A percentile compares a stretch with the other conserved stretches of the same genome.
Conservation (phyloP, 1,140 invertebrate genomes). For the Callitettix versicolor region DNA sequence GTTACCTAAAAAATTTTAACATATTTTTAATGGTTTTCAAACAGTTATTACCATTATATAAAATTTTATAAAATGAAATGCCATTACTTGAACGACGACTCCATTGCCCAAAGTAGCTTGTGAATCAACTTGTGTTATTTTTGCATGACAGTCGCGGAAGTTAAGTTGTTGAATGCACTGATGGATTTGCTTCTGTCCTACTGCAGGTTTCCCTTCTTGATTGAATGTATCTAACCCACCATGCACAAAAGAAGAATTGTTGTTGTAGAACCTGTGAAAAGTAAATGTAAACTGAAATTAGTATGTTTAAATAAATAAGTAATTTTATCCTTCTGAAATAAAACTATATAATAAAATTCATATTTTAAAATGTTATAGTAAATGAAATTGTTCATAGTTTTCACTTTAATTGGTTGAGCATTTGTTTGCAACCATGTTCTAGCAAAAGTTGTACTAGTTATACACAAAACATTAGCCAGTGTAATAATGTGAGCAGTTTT, state of each 20-base stretch:
- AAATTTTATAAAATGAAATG: no score
- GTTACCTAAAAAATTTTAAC: conserved; percentile 51
- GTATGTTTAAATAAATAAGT: not conserved
- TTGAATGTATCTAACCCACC: conserved; percentile 73
- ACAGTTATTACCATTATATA: no score
- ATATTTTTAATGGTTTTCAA: no score
- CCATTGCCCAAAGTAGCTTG: conserved; percentile 86
- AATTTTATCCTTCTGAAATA: not conserved
- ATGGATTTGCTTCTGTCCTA: conserved; percentile 90
- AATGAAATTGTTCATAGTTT: not conserved
- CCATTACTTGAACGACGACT: conserved; percentile 86
- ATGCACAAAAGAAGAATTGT: conserved; percentile 90
- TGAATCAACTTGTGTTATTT: conserved; percentile 85
- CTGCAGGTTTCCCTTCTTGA: conserved; percentile 71
- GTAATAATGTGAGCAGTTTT: no score
- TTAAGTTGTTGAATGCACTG: conserved; percentile 90
- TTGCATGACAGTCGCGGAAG: conserved; percentile 92
- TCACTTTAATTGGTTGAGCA: no score
- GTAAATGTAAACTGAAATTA: conserved; percentile 4
- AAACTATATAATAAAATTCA: not conserved
- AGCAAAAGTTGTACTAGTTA: no score
- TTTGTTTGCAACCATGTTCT: no score
- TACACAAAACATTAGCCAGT: no score
- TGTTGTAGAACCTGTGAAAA: conserved; percentile 78
- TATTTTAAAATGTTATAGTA: not conserved